Evolutionary conservation across 2,113 vertebrate species (phyloP), one percentile per base, ranked within the genome.

Genomic region (Thamnaconus septentrionalis): DNA sequence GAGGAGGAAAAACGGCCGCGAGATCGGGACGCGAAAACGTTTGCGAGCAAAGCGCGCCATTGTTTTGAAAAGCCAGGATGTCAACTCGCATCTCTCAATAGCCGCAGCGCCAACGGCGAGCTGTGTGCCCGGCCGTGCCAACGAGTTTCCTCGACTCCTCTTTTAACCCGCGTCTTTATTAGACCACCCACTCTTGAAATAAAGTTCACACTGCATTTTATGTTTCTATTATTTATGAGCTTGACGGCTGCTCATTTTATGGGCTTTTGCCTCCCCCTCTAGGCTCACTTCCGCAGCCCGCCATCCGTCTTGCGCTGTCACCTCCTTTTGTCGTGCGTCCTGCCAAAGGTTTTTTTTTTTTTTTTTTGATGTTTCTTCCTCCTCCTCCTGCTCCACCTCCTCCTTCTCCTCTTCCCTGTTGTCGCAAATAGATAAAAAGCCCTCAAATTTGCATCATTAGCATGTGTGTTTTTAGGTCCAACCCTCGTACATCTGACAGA

Each of bases 171-270:
- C 72, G 81, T 92, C 91, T 92, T 91, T 90, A 90, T 91, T 93
- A 91, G 90, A 81, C 83, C 84, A 79, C 79, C 79, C 79, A 86
- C 71, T 78, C 76, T 75, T 87, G 91, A 91, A 91, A 92, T 90
- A 91, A 94, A 93, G 87, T 91, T 93, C 85, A 82, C 86, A 66
- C 82, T 87, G 89, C 53, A 75, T 93, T 88, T 94, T 93, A 92
- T 91, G 80, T 90, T 93, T 91, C 74, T 89, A 71, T 93, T 93
- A 90, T 93, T 93, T 92, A 92, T 84, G 88, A 92, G 80, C 61
- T 58, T 84, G 68, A 69, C 84, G 84, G 78, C 76, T 87, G 69
- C 91, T 91, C 40, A 41, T 87, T 93, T 92, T 90, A 86, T 87
- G 78, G 83, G 79, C 69, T 88, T 74, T 81, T 78, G 69, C 70